Percentiles rank a stretch among this genome's conserved stretches.
Conservation (phyloP, 2,888 invertebrate genomes). For the Chironomus riparius region DNA sequence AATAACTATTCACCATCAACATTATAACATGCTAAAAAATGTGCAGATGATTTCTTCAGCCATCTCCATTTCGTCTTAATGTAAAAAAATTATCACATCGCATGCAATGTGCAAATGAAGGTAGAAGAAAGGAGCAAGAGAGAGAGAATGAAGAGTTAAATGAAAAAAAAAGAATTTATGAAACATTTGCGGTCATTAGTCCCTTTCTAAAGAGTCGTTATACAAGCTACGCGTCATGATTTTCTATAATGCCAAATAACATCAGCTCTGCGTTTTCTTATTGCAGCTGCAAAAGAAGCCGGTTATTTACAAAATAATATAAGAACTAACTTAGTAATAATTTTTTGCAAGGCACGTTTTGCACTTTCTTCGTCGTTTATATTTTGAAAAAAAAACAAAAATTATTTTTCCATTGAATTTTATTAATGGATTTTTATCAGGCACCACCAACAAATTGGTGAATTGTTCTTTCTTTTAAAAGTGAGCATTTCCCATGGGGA, state of each 20-base stretch:
- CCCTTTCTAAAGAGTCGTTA: constrained; percentile 8
- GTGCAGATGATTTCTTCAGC: neutral
- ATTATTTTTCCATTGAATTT: no score
- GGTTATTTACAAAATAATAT: neutral
- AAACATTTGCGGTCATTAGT: constrained; percentile 16
- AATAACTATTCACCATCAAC: no score
- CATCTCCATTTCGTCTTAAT: neutral
- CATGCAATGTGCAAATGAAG: neutral
- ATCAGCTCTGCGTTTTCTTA: neutral
- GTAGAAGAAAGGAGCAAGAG: neutral
- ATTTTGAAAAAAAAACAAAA: no score
- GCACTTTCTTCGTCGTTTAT: no score
- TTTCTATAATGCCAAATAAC: constrained; percentile 11
- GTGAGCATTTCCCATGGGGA: no score
- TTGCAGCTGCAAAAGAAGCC: neutral
- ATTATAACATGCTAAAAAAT: neutral
- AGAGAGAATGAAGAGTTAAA: neutral
- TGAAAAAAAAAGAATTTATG: constrained; percentile 4
- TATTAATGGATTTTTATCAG: no score
- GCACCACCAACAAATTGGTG: no score
- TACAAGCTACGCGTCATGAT: constrained; percentile 5
- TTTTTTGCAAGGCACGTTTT: neutral
- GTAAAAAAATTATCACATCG: neutral
- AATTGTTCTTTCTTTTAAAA: no score
- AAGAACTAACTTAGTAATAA: neutral